Conservation (phyloP, 2,888 invertebrate species). For the Erebia aethiops region DNA sequence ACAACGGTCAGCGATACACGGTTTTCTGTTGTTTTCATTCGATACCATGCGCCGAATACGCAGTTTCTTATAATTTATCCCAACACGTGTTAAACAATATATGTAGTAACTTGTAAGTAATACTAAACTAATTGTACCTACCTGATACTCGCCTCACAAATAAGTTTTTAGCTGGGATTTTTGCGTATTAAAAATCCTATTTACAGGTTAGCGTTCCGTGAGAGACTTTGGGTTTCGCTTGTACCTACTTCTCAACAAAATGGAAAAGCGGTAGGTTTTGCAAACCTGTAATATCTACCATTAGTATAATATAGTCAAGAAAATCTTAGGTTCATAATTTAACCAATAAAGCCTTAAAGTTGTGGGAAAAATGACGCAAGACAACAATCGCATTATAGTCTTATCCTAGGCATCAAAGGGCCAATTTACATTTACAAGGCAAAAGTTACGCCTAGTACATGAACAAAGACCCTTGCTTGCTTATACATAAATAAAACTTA, state of each 20-base stretch:
- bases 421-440: slow-evolving; percentile 44
- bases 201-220: too few species aligned
- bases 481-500: slow-evolving; percentile 21
- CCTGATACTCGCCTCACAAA: too few species aligned
- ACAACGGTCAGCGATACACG: slow-evolving; percentile 54
- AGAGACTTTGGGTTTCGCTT: too few species aligned
- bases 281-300: too few species aligned
- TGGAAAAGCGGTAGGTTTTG: too few species aligned
- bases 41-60: slow-evolving; percentile 34
- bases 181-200: too few species aligned
- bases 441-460: slow-evolving; percentile 39
- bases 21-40: slow-evolving; percentile 43
- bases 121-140: background rate
- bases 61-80: slow-evolving; percentile 38
- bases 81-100: slow-evolving; percentile 33
- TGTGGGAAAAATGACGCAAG: slow-evolving; percentile 26
- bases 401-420: slow-evolving; percentile 40
- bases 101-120: background rate
- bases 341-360: background rate
- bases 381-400: slow-evolving; percentile 19
- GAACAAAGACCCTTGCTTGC: slow-evolving; percentile 23
- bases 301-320: too few species aligned
- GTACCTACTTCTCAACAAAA: too few species aligned
- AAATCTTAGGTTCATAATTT: background rate
- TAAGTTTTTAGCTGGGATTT: too few species aligned